phyloP scores from a whole-genome alignment of 2,113 vertebrate genomes.

The Lonchura striata region DNA sequence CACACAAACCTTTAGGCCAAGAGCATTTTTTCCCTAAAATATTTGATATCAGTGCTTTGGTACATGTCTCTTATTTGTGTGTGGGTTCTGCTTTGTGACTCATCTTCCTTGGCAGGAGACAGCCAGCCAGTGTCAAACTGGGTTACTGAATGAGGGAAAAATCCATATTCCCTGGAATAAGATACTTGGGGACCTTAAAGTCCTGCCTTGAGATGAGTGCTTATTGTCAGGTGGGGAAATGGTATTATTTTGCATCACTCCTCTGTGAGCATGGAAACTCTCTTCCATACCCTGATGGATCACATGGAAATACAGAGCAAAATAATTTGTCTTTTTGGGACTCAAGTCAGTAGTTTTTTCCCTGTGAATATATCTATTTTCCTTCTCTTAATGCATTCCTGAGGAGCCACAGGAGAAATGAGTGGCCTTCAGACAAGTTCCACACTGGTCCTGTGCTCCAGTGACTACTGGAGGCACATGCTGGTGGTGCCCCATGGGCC shows the following conservation, averaged over 20 bases:
- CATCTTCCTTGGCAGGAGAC: background rate
- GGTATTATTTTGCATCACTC: background rate
- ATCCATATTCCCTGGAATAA: background rate
- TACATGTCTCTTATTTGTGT: background rate
- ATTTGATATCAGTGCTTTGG: background rate
- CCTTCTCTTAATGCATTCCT: background rate
- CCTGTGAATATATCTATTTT: background rate
- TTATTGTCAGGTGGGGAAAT: background rate
- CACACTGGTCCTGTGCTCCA: background rate
- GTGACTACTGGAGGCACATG: background rate
- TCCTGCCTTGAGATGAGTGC: background rate
- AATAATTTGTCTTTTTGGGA: background rate
- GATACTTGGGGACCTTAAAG: background rate
- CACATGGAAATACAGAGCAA: background rate
- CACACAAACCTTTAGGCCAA: background rate
- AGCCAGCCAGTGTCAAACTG: background rate
- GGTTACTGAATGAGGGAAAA: background rate
- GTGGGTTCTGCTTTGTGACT: background rate
- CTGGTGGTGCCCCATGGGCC: background rate
- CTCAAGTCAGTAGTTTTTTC: background rate
- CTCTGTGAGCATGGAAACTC: background rate
- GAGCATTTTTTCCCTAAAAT: background rate
- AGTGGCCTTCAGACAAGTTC: background rate
- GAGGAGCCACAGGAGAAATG: background rate
- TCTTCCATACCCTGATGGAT: background rate